Evolutionary conservation across 2,113 vertebrate species (phyloP), one percentile per base, ranked within the genome.

Genomic region (Callionymus lyra): DNA sequence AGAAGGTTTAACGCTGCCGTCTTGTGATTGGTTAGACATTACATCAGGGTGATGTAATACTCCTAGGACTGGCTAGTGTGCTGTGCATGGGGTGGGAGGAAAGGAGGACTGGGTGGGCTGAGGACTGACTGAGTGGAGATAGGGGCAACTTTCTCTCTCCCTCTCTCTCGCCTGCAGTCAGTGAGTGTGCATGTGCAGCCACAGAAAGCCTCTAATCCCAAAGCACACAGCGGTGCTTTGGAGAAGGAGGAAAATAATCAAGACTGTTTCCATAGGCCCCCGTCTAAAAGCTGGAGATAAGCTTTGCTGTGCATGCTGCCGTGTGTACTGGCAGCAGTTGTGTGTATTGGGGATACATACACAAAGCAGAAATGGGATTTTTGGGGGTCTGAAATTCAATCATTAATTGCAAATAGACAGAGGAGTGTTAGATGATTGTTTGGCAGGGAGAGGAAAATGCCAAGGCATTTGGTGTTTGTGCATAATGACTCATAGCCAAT

Each of bases 31-130:
- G 83, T 84, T 79, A 93, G 87, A 92, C 86, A 84, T 92, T 89
- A 89, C 88, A 88, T 91, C 91, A 91, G 89, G 85, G 84, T 86
- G 86, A 89, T 90, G 86, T 86, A 87, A 89, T 87, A 83, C 81
- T 84, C 88, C 44, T 50, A 87, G 87, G 89, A 84, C 83, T 82
- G 77, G 82, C 77, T 85, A 85, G 76, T 66, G 65, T 84, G 78
- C 84, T 84, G 79, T 82, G 79, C 82, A 78, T 74, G 76, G 75
- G 69, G 65, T 76, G 67, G 55, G 59, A 44, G 44, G 44, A 50
- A 56, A 45, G 38, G 38, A 50, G 65, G 52, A 61, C 13, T 46
- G 64, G 56, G 52, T 63, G 52, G 72, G 54, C 49, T 52, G 59
- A 60, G 55, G 34, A 58, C 47, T 52, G 53, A 65, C 58, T 4